phyloP scores from a whole-genome alignment of 2,797 vertebrate genomes.

The Dendrocincla tyrannina region DNA sequence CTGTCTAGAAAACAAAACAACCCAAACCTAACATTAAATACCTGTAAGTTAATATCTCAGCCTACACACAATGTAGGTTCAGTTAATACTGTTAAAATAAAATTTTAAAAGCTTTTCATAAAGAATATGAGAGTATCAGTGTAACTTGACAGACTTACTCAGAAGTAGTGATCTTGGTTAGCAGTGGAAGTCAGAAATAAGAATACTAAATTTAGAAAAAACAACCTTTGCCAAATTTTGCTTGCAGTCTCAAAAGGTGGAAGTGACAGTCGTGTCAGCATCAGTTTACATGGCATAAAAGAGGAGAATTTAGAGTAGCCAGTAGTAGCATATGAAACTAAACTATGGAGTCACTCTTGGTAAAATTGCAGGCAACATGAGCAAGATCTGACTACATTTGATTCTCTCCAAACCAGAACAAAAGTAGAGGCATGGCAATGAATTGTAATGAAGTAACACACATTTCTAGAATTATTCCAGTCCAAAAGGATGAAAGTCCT shows the following conservation, averaged over 20 bases:
- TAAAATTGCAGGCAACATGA: not conserved
- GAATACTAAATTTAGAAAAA: not conserved
- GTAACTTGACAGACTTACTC: not conserved
- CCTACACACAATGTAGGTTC: not conserved
- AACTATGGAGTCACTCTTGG: not conserved
- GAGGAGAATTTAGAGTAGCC: not conserved
- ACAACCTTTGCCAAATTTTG: not conserved
- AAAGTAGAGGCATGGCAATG: not conserved
- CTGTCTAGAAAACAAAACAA: not conserved
- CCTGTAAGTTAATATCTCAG: not conserved
- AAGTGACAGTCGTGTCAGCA: not conserved
- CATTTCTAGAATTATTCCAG: not conserved
- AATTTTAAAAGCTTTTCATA: not conserved
- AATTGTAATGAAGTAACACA: not conserved
- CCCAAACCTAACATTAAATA: not conserved
- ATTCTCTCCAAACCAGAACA: not conserved
- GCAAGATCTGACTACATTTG: not conserved
- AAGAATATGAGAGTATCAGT: not conserved
- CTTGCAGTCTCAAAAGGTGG: not conserved
- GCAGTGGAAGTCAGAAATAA: not conserved
- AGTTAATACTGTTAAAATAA: not conserved
- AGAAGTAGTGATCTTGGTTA: not conserved
- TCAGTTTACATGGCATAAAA: not conserved
- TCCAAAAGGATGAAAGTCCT: not conserved
- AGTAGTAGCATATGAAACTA: not conserved